Evolutionary conservation across 2,888 invertebrate species (phyloP), one percentile per base, ranked within the genome.

Genomic region (Pachydiplax longipennis): DNA sequence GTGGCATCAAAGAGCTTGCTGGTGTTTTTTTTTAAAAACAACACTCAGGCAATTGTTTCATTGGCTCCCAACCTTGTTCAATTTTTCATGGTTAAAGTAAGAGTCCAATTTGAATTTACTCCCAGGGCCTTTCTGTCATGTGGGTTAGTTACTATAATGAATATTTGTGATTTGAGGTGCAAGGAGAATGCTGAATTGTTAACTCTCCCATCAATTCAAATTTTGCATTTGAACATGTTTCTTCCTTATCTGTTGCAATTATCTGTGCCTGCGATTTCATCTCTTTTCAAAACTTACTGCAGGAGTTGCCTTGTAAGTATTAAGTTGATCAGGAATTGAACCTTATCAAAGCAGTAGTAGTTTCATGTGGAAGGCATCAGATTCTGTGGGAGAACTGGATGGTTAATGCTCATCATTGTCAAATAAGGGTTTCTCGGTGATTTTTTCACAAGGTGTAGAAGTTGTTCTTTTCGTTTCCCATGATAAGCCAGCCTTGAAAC

Each of bases 21-120:
- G 83, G 53, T 53, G 35, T 35, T 35, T 25, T 87, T 61, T 53
- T 48, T 13, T 48, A 48, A 37, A 22, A 61, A 61, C 87, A 87
- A 61, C 87, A 35, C 18, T 87, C 22, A 61, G 61, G n/a, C 31
- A 22, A 37, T 81, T 81, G 81, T 81, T 81, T 37, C 18, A 61
- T 58, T 87, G 65, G 87, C 87, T 87, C 65, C 15, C 65, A 65
- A 87, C 87, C 35, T 87, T 61, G 40, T 87, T 87, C 37, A 65
- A 22, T 61, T 61, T 87, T 65, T 81, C 40, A 81, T 25, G 37
- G 31, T 37, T 37, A 15, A 18, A 10, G 40, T 61, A 31, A 61
- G 10, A 37, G 18, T 31, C 4, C 35, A 22, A 61, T 40, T 10
- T 61, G 58, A 37, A 37, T 5, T 65, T 4, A 25, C 18, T 13